phyloP scores from a whole-genome alignment of 2,113 vertebrate genomes.

The Tringa solitaria region DNA sequence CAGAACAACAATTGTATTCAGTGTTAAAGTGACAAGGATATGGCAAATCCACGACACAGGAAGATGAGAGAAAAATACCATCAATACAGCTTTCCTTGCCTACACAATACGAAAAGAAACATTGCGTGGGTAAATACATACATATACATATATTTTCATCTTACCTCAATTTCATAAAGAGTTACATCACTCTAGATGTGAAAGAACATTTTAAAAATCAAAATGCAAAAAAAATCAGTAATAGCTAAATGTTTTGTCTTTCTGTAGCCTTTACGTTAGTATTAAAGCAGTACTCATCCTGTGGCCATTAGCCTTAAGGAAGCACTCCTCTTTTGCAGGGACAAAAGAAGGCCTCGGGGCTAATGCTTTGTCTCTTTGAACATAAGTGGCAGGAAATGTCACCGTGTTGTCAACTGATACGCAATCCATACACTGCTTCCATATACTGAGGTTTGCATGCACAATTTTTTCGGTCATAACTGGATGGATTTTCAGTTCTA shows the following conservation, averaged over 20 bases:
- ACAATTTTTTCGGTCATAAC: neutral
- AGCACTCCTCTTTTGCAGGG: neutral
- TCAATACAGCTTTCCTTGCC: conserved; percentile 87
- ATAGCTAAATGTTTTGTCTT: neutral
- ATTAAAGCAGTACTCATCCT: neutral
- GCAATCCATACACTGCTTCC: neutral
- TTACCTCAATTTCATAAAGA: neutral
- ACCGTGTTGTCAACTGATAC: neutral
- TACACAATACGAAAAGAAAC: conserved; percentile 44
- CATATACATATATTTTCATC: neutral
- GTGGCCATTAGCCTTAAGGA: neutral
- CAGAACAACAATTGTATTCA: conserved; percentile 83
- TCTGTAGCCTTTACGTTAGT: neutral
- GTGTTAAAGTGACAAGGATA: conserved; percentile 76
- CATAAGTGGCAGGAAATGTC: neutral
- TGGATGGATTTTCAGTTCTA: neutral
- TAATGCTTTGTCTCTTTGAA: neutral
- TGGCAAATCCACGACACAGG: conserved; percentile 84
- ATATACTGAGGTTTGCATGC: neutral
- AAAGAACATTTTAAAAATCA: neutral
- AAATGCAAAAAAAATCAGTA: neutral
- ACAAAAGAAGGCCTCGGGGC: neutral
- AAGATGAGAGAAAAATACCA: conserved; percentile 78
- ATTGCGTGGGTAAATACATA: neutral
- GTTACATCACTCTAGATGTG: neutral